These are phyloP conservation scores for Lasioglossum leucozonium DNA, from an alignment of 2,888 invertebrate species.

Conservation along the genomic window DNA sequence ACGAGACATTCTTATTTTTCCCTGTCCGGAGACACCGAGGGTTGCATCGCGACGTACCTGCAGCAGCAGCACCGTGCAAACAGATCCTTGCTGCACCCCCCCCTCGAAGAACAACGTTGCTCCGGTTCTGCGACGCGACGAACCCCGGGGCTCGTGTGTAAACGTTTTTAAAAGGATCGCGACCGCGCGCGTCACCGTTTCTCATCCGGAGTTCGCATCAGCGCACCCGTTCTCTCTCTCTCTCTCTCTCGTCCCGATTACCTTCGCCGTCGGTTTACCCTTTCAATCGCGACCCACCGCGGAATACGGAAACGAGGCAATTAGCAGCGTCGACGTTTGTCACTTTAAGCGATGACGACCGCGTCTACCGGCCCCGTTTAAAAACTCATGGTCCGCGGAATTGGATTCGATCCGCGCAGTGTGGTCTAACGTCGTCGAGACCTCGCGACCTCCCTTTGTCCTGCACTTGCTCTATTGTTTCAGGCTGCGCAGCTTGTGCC, in stretches of 20 bases:
- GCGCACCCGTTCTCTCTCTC: neutral
- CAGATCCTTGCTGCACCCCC: slow-evolving; percentile 26
- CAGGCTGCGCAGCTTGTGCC: neutral
- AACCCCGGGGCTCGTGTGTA: neutral
- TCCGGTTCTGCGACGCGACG: slow-evolving; percentile 14
- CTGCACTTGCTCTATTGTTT: neutral
- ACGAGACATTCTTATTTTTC: neutral
- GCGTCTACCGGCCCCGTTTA: neutral
- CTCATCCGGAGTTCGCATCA: neutral
- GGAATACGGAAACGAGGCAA: slow-evolving; percentile 24
- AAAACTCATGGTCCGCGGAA: slow-evolving; percentile 9
- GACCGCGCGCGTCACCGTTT: neutral
- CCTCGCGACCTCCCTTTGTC: neutral
- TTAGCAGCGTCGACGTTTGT: slow-evolving; percentile 16
- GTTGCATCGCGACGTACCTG: slow-evolving; percentile 38
- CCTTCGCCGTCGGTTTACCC: neutral
- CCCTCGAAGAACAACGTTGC: slow-evolving; percentile 38
- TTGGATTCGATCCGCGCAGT: neutral
- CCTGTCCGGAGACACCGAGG: neutral
- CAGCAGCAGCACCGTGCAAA: slow-evolving; percentile 43
- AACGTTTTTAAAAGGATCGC: slow-evolving; percentile 33
- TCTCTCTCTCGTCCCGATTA: neutral
- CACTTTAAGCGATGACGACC: neutral
- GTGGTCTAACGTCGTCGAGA: neutral
- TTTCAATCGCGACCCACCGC: neutral